A percentile compares a stretch with the other conserved stretches of the same genome.
phyloP scores from a whole-genome alignment of 1,140 invertebrate species.

The Charaxes varanes region DNA sequence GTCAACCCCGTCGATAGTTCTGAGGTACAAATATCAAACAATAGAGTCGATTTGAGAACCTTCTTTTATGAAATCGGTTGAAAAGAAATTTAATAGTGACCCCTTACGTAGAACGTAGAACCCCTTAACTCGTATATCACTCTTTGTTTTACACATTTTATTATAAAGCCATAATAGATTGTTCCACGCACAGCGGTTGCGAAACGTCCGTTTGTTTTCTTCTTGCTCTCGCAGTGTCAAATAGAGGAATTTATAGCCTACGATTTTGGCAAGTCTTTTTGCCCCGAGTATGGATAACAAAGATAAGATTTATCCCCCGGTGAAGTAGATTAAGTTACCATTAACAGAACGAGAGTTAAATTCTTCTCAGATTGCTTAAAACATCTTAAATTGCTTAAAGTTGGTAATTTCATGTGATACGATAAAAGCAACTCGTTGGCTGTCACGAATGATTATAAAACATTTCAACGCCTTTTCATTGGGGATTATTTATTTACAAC shows the following conservation, averaged over 20 bases:
- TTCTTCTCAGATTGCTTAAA: constrained; percentile 8
- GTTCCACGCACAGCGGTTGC: constrained; percentile 23
- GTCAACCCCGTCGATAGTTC: no score
- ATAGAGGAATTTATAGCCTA: constrained; percentile 29
- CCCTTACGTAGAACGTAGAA: not conserved
- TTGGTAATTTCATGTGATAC: no score
- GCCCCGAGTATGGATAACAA: constrained; percentile 20
- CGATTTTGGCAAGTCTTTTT: constrained; percentile 27
- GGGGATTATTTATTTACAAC: no score
- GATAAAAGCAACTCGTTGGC: no score
- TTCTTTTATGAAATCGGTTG: no score
- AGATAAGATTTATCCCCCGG: constrained; percentile 19
- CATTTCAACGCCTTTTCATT: no score
- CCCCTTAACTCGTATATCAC: constrained; percentile 18
- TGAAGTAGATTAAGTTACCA: constrained; percentile 24
- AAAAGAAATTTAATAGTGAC: no score
- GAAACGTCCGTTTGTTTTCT: constrained; percentile 17
- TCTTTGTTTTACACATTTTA: constrained; percentile 24
- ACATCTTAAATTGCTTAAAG: constrained; percentile 2
- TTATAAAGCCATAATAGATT: constrained; percentile 24
- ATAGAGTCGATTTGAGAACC: no score
- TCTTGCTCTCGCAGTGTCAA: constrained; percentile 23
- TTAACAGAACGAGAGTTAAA: constrained; percentile 25
- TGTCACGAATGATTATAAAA: no score
- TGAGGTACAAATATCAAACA: no score